Conservation (phyloP, 2,113 vertebrate species). For the Myanophis thanlyinensis region DNA sequence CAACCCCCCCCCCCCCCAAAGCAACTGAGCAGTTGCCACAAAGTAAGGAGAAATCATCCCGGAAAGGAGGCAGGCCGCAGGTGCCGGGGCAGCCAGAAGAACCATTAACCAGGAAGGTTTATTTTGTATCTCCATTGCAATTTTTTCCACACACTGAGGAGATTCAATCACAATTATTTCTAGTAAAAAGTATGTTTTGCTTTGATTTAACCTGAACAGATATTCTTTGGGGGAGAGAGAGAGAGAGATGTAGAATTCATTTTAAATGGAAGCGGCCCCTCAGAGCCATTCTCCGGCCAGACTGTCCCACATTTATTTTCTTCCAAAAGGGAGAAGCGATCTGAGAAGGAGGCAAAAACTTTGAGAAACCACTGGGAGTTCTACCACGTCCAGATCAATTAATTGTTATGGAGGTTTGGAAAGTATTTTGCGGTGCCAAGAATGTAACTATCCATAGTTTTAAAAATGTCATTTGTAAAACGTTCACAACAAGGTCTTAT, state of each 20-base stretch:
- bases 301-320: not conserved
- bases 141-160: not conserved
- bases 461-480: not conserved
- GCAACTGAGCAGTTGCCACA: conserved; percentile 10
- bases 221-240: not conserved
- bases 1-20: conserved; percentile 1
- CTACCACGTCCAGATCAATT: not conserved
- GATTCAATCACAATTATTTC: not conserved
- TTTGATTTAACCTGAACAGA: not conserved
- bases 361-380: not conserved
- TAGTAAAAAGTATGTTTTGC: not conserved
- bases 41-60: not conserved
- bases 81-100: not conserved
- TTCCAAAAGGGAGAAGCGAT: not conserved
- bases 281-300: not conserved
- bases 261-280: not conserved
- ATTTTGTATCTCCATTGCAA: not conserved
- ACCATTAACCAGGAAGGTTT: not conserved
- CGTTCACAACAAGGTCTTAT: not conserved
- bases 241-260: not conserved
- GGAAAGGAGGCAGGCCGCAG: not conserved
- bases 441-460: not conserved
- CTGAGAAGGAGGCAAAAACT: not conserved
- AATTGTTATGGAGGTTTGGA: not conserved
- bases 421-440: not conserved